Conservation (phyloP, 2,797 vertebrate species). For the Allobates femoralis region DNA sequence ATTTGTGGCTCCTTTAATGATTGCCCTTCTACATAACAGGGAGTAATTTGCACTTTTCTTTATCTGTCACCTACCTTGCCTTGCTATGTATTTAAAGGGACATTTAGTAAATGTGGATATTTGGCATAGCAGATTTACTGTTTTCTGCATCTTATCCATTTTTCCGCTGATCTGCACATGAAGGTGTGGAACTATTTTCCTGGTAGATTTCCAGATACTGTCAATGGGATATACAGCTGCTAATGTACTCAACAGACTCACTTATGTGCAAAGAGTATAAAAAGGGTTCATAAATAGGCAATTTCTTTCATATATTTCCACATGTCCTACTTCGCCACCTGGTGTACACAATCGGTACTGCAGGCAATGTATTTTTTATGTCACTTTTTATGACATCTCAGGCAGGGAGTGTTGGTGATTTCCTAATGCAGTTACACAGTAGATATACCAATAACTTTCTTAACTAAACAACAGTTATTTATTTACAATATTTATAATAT, state of each 20-base stretch:
- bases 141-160: background rate
- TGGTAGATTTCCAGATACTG: background rate
- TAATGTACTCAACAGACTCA: background rate
- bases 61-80: background rate
- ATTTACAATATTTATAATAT: background rate
- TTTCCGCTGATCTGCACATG: background rate
- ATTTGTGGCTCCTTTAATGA: background rate
- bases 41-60: background rate
- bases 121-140: background rate
- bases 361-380: background rate
- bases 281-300: background rate
- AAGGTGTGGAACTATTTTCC: background rate
- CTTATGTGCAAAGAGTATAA: background rate
- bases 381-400: background rate
- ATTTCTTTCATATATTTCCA: background rate
- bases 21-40: background rate
- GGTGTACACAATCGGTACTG: background rate
- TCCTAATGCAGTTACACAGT: background rate
- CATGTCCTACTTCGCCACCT: slow-evolving; percentile 2
- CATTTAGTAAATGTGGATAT: background rate
- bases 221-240: background rate
- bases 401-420: background rate
- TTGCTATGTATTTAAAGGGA: background rate
- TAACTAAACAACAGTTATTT: background rate
- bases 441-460: background rate